Conservation (phyloP, 2,888 invertebrate species). For the Nomada flava region DNA sequence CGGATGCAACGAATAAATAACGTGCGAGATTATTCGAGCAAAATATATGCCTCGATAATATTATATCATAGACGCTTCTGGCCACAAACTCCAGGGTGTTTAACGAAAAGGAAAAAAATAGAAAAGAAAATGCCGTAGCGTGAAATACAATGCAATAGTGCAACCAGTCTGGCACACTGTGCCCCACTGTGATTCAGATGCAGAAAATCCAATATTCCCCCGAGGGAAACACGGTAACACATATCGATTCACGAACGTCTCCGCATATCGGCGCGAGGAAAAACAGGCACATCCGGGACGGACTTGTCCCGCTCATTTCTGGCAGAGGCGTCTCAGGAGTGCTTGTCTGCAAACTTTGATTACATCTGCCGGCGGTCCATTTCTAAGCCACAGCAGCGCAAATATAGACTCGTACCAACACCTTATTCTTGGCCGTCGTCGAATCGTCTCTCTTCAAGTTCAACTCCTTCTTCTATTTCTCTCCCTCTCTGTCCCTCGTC, state of each 20-base stretch:
- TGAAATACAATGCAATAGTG: too few relatives aligned
- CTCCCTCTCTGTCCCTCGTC: slow-evolving; percentile 5
- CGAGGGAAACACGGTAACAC: not conserved
- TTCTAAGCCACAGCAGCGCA: slow-evolving; percentile 52
- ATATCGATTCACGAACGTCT: not conserved
- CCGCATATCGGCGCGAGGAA: slow-evolving; percentile 38
- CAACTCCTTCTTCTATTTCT: not conserved
- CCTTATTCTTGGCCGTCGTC: slow-evolving; percentile 63
- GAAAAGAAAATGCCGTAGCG: too few relatives aligned
- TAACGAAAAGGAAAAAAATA: too few relatives aligned
- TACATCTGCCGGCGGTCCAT: slow-evolving; percentile 75
- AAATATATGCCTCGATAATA: too few relatives aligned
- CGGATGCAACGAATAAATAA: too few relatives aligned
- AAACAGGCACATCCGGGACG: slow-evolving; percentile 70
- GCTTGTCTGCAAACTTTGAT: slow-evolving; percentile 81
- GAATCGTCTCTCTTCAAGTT: not conserved
- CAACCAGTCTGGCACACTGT: not conserved
- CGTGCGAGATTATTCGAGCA: too few relatives aligned
- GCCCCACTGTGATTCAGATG: too few relatives aligned
- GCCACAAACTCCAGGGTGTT: too few relatives aligned
- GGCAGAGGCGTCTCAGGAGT: slow-evolving; percentile 67
- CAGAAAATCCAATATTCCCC: slow-evolving; percentile 24
- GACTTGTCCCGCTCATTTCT: slow-evolving; percentile 67
- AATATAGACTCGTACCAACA: slow-evolving; percentile 64
- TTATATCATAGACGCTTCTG: too few relatives aligned